Base-by-base conservation (phyloP, 2,113 vertebrate genomes). In the Clarias macrocephalus region DNA sequence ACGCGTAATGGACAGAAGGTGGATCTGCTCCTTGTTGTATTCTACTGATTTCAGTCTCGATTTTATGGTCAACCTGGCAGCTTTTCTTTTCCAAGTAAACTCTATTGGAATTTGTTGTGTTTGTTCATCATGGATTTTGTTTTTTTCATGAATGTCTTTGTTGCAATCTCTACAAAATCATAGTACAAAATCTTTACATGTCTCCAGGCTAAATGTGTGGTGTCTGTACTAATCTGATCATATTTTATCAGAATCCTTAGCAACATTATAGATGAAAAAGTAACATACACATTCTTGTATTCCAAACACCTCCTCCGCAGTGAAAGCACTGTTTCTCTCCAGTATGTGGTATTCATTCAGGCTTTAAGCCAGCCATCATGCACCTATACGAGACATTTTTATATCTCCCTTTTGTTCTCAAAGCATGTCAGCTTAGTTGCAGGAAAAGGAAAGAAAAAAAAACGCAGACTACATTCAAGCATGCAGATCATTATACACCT, bases 401-500 rank as follows among this genome's bases (percentile, higher is more conserved):
- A 77, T 48, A 68, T 85, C 33, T 18, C 10, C 16, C 28, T 52
- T 37, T 75, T 85, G 63, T 86, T 89, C 57, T 33, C 25, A 85
- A 4, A 37, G 28, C 83, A 25, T 66, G 81, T 70, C 52, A 62
- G 59, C 72, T 75, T 75, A 57, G n/a, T 66, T 56, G 73, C 70
- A 66, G 79, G 18, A 48, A 33, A 3, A 37, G 3, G 33, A 37
- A 37, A 37, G 33, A 37, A 37, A 37, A 37, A 73, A 65, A 75
- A 54, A 77, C 54, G 76, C 28, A 54, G 37, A 82, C 84, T 63
- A 77, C 62, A 85, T 56, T 62, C 52, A 79, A 28, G 62, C 80
- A 77, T 79, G 79, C 72, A 85, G 81, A 85, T 87, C 70, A 79
- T 76, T 77, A 87, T 52, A 85, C 63, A 59, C 72, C 54, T 83